Percentiles rank a stretch among this genome's conserved stretches.
These are phyloP conservation scores for Eueremaeus valkanovi DNA, from an alignment of 2,888 invertebrate genomes.

Conservation along the genomic window DNA sequence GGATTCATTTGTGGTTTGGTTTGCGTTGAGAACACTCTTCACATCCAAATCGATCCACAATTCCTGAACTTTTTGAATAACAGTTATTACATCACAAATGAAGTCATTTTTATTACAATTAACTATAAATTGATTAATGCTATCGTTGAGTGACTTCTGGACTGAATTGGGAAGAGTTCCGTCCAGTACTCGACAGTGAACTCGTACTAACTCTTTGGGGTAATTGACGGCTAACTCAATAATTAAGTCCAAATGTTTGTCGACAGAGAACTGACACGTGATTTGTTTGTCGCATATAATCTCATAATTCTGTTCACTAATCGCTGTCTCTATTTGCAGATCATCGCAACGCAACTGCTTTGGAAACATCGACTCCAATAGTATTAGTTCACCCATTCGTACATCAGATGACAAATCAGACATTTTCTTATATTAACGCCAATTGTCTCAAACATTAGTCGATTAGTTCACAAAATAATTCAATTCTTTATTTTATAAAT, in stretches of 20 bases:
- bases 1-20: neutral
- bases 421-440: too few relatives aligned
- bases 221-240: neutral
- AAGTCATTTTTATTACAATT: neutral
- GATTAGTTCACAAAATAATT: too few relatives aligned
- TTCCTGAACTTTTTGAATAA: conserved; percentile 19
- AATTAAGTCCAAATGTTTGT: conserved; percentile 17
- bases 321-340: neutral
- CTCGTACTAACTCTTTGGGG: neutral
- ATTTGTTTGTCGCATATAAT: neutral
- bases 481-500: too few relatives aligned
- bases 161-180: neutral
- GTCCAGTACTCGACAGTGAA: conserved; percentile 25
- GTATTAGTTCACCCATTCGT: conserved; percentile 36
- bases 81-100: neutral
- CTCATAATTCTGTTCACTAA: neutral
- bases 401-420: conserved; percentile 12
- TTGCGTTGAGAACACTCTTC: neutral
- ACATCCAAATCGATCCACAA: conserved; percentile 12
- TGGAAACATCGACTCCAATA: conserved; percentile 41
- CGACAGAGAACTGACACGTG: neutral
- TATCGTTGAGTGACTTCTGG: conserved; percentile 35
- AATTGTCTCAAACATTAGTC: too few relatives aligned
- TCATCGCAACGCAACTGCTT: conserved; percentile 33
- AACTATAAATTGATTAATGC: neutral